Conservation (phyloP, 1,140 invertebrate species). For the Aphidius gifuensis region DNA sequence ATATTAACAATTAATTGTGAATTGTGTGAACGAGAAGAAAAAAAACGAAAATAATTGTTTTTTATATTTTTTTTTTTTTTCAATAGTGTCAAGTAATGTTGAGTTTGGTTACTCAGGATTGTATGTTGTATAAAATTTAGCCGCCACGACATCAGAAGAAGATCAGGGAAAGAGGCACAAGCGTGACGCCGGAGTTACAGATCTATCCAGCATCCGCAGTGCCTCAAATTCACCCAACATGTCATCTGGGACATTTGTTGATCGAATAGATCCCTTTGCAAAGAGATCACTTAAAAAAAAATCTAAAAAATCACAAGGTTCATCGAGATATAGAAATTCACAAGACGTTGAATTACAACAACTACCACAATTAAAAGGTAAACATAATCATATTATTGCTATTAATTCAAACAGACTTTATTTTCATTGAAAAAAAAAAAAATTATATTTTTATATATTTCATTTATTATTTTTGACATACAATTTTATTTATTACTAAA, state of each 20-base stretch:
- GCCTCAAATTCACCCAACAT: constrained; percentile 54
- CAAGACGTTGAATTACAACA: constrained; percentile 86
- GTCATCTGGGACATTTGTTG: constrained; percentile 84
- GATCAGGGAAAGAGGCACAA: constrained; percentile 27
- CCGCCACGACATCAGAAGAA: constrained; percentile 29
- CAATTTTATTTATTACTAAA: no score
- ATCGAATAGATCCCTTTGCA: constrained; percentile 91
- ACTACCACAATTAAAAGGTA: constrained; percentile 84
- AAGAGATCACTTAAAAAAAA: constrained; percentile 91
- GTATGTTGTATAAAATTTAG: constrained; percentile 23
- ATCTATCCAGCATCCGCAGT: constrained; percentile 32
- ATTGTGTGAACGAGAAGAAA: background rate
- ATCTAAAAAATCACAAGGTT: constrained; percentile 88
- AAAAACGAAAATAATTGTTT: background rate
- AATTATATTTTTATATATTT: background rate
- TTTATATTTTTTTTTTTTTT: background rate
- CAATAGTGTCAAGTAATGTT: constrained; percentile 21
- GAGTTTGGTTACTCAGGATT: constrained; percentile 16
- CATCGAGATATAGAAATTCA: constrained; percentile 83
- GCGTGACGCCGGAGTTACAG: constrained; percentile 27
- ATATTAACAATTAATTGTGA: constrained; percentile 8
- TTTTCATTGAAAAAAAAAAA: background rate
- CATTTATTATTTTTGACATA: background rate
- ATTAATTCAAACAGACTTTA: background rate
- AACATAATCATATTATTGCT: constrained; percentile 29